Percentiles rank a stretch among this genome's conserved stretches.
phyloP scores from a whole-genome alignment of 1,140 invertebrate species.

The Trichonephila inaurata region DNA sequence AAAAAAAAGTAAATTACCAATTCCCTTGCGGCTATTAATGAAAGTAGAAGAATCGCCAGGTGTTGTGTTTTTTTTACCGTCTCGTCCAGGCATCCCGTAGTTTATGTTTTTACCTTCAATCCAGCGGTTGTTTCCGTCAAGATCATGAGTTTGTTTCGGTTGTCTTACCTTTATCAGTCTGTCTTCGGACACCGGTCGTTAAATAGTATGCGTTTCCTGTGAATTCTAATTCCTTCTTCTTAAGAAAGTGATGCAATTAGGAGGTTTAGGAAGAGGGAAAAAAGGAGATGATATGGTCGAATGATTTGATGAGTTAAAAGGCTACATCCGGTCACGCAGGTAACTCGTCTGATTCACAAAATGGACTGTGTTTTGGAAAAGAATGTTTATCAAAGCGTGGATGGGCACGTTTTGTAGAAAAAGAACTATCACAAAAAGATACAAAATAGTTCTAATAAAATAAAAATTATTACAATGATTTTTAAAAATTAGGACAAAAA shows the following conservation, averaged over 20 bases:
- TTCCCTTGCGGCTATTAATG: slow-evolving; percentile 38
- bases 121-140: slow-evolving; percentile 13
- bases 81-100: slow-evolving; percentile 5
- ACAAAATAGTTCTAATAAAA: too few relatives aligned
- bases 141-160: neutral
- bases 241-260: slow-evolving; percentile 19
- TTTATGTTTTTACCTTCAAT: slow-evolving; percentile 23
- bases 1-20: slow-evolving; percentile 56
- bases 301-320: slow-evolving; percentile 42
- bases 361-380: neutral
- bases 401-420: neutral
- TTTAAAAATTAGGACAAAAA: too few relatives aligned
- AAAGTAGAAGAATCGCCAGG: slow-evolving; percentile 70
- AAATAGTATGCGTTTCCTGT: neutral
- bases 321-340: slow-evolving; percentile 60
- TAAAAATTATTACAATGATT: too few relatives aligned
- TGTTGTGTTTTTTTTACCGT: slow-evolving; percentile 33
- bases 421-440: too few relatives aligned
- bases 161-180: neutral
- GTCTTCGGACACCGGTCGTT: slow-evolving; percentile 11
- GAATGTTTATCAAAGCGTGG: neutral
- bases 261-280: neutral
- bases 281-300: slow-evolving; percentile 13
- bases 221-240: neutral
- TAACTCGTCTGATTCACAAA: neutral